Conservation (phyloP, 2,797 vertebrate genomes). For the Eutrigla gurnardus region DNA sequence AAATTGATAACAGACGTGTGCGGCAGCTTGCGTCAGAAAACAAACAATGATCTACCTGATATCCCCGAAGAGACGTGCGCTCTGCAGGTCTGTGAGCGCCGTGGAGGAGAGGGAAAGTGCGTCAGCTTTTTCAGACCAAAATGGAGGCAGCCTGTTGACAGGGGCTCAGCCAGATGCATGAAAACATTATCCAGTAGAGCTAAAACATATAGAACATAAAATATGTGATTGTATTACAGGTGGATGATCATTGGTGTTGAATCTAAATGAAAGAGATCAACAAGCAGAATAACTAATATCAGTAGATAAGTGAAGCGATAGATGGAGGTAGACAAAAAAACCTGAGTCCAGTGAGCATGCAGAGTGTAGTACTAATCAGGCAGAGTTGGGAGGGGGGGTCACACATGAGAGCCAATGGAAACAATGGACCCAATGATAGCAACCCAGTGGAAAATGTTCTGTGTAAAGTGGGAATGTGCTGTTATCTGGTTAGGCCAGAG, state of each 20-base stretch:
- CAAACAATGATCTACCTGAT: slow-evolving; percentile 40
- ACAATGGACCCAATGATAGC: slow-evolving; percentile 31
- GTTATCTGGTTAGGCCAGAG: slow-evolving; percentile 70
- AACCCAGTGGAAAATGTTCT: slow-evolving; percentile 31
- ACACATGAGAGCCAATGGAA: slow-evolving; percentile 18
- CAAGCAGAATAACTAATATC: too few relatives aligned
- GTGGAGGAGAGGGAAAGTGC: slow-evolving; percentile 40
- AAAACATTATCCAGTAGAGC: slow-evolving; percentile 29
- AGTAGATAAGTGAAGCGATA: not conserved
- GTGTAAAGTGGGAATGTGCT: slow-evolving; percentile 45
- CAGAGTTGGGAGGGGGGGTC: not conserved
- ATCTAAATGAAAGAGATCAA: too few relatives aligned
- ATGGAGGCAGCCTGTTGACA: slow-evolving; percentile 27
- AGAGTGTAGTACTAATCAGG: slow-evolving; percentile 28
- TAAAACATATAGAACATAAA: too few relatives aligned
- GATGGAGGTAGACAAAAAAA: slow-evolving; percentile 47
- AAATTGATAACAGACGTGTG: slow-evolving; percentile 20
- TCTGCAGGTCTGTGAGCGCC: slow-evolving; percentile 17
- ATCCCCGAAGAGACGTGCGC: slow-evolving; percentile 14
- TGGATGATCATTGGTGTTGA: too few relatives aligned
- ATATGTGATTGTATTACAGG: too few relatives aligned
- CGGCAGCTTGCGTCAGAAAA: slow-evolving; percentile 12
- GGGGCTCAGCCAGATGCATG: slow-evolving; percentile 38
- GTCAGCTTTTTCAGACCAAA: slow-evolving; percentile 54
- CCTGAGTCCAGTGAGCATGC: slow-evolving; percentile 22